Evolutionary conservation across 2,888 invertebrate species (phyloP), one percentile per base, ranked within the genome.

Genomic region (Panopea generosa): DNA sequence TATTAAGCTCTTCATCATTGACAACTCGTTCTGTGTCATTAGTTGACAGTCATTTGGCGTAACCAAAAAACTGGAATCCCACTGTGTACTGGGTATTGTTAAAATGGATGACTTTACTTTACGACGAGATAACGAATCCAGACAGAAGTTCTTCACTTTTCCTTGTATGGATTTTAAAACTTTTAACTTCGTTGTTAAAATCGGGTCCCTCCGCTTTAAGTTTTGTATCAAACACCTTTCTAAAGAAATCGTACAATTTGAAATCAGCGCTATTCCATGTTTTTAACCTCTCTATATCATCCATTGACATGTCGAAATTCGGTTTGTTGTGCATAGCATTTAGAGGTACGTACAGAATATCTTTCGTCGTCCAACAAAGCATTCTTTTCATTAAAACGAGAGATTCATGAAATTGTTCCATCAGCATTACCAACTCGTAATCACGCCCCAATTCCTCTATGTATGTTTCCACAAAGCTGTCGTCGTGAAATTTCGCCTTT

Each of bases 401-500:
- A 4, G 91, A 92, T 69, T 91, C 90, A 50, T 89, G 82, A 50
- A 92, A 90, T 50, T 86, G 77, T 55, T 92, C 91, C 61, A 87
- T 77, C 0, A 92, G 72, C 83, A 91, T 77, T 14, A 92, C 84
- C 16, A 91, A 61, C 26, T 80, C 65, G 65, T 90, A 90, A 40
- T 87, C 86, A 0, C 52, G 56, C 29, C 86, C 84, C n/a, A 91
- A 68, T 9, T 83, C 66, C 40, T 77, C 27, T 4, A 88, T 71
- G 59, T 84, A 87, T 6, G 71, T 55, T 11, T 82, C 62, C 0
- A 87, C 22, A 45, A 57, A 77, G 27, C 43, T 67, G 6, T 56
- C 55, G 45, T 77, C 38, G 18, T 73, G 27, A 45, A 83, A 79
- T 29, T 65, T 57, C 1, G 18, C 4, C 40, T 33, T 47, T 6